These are phyloP conservation scores for Spondyliosoma cantharus DNA, from an alignment of 2,797 vertebrate genomes.

Conservation along the genomic window DNA sequence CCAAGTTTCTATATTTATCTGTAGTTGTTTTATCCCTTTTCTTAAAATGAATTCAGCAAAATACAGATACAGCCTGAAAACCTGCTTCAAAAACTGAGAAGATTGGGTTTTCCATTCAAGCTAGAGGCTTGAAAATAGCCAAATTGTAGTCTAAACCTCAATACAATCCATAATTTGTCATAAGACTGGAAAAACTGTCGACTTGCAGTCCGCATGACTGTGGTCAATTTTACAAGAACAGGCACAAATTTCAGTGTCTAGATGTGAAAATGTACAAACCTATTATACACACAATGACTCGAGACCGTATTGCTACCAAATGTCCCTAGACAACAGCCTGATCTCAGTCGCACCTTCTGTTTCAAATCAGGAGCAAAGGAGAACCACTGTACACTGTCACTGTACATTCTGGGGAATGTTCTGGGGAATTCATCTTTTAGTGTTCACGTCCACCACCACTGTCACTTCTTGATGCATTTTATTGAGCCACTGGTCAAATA, in stretches of 20 bases:
- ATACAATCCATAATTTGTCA: not conserved
- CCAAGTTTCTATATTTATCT: too few species aligned
- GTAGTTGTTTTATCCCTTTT: too few species aligned
- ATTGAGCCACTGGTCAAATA: conserved; percentile 80
- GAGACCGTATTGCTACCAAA: not conserved
- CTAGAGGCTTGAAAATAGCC: not conserved
- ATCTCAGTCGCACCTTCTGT: not conserved
- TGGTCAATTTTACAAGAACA: not conserved
- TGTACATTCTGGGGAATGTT: not conserved
- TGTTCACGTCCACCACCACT: conserved; percentile 18
- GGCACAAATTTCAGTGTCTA: not conserved
- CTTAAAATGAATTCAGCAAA: not conserved
- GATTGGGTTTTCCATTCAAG: not conserved
- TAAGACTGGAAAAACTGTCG: not conserved
- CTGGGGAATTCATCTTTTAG: not conserved
- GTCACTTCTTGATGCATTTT: conserved; percentile 74
- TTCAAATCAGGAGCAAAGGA: not conserved
- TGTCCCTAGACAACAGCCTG: not conserved
- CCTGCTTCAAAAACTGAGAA: not conserved
- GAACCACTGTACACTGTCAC: not conserved
- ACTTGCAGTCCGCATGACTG: not conserved
- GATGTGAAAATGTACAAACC: not conserved
- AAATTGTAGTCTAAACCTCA: not conserved
- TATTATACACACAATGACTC: not conserved
- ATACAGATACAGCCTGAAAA: not conserved